Evolutionary conservation across 2,113 vertebrate species (phyloP), one percentile per base, ranked within the genome.

Genomic region (Penelope pileata): DNA sequence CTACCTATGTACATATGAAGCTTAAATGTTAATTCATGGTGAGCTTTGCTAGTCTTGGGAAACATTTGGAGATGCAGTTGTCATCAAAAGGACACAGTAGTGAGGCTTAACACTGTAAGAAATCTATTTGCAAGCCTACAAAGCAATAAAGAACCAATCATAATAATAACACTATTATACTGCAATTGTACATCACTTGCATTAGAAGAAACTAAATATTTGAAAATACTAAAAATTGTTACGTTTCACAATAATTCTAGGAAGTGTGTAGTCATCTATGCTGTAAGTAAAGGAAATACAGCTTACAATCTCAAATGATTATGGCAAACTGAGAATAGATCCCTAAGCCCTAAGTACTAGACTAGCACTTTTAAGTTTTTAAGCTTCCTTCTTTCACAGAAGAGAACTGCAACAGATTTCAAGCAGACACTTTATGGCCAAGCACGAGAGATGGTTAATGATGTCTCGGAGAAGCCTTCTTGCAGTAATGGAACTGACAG

Each of bases 401-500:
- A 40, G 62, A 48, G 18, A 47, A 51, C 2, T 76, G 45, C 38
- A 82, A 59, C 5, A 2, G 2, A 15, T 69, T 92, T 91, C n/a
- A 75, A 54, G 29, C 2, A 48, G 16, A 60, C 3, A 11, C 42
- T 70, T 13, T 38, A 42, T 9, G 83, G 29, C 15, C 83, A 88
- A 88, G 12, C 12, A 73, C 13, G 29, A 73, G 10, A 24, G 21
- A 77, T 42, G 45, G 34, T 16, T 68, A 68, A 72, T 17, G 45
- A 82, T 54, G 74, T 53, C 47, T 77, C 50, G 26, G 5, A 58
- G 23, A 95, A 95, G 54, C 54, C 70, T 51, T 72, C 89, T 38
- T 94, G 47, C 60, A 94, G 45, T 84, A 94, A 92, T 36, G 60
- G 91, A 94, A 81, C 47, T n/a, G 63, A 81, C 53, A 69, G 76